phyloP scores from a whole-genome alignment of 2,797 vertebrate species.

The Pangasius krempfi region DNA sequence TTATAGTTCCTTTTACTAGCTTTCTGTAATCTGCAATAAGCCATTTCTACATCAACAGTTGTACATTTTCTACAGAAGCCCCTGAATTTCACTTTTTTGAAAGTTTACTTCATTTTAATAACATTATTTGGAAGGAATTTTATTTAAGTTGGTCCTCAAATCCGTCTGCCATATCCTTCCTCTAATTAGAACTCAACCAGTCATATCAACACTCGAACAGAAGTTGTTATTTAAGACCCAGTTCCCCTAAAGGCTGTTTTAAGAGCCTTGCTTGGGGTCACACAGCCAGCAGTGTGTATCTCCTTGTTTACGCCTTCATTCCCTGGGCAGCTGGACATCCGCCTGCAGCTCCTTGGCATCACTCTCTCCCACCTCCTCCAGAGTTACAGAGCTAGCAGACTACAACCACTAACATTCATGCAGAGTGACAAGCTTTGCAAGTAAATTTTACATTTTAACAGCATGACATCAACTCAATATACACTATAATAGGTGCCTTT shows the following conservation, averaged over 20 bases:
- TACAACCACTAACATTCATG: not conserved
- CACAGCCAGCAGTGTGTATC: not conserved
- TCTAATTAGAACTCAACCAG: not conserved
- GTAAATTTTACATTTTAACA: not conserved
- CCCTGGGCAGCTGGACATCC: not conserved
- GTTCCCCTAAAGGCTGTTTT: not conserved
- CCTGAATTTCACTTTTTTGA: not conserved
- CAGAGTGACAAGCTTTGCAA: not conserved
- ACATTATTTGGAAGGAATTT: not conserved
- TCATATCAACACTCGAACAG: constrained; percentile 16
- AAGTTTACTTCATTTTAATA: not conserved
- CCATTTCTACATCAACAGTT: not conserved
- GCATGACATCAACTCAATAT: not conserved
- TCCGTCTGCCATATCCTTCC: not conserved
- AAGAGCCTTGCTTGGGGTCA: not conserved
- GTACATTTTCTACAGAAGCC: not conserved
- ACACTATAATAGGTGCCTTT: not conserved
- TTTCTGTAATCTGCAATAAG: too few species aligned
- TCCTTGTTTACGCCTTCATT: not conserved
- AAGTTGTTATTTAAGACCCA: not conserved
- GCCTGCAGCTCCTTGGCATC: not conserved
- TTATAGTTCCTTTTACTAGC: too few species aligned
- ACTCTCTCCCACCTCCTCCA: not conserved
- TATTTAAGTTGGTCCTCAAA: not conserved
- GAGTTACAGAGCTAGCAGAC: not conserved